phyloP scores from a whole-genome alignment of 2,797 vertebrate genomes.

The Enteromius radiatus region DNA sequence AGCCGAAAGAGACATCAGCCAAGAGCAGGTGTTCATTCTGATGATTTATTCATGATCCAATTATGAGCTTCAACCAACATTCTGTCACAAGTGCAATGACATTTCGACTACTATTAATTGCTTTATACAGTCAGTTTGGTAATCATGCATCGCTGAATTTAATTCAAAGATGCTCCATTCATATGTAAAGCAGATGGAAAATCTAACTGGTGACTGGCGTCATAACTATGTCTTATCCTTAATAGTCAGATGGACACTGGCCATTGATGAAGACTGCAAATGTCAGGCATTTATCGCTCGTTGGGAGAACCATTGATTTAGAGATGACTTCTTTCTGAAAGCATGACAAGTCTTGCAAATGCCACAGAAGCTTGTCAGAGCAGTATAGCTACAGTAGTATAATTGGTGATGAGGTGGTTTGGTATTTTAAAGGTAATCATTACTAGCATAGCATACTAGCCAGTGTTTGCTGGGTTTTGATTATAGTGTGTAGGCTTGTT shows the following conservation, averaged over 20 bases:
- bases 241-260: not conserved
- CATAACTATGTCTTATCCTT: constrained; percentile 14
- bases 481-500: not conserved
- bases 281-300: constrained; percentile 39
- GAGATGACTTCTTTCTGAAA: constrained; percentile 23
- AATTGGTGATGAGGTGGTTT: not conserved
- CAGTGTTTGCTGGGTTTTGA: not conserved
- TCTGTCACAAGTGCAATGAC: constrained; percentile 43
- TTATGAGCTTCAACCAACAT: constrained; percentile 48
- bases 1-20: constrained; percentile 25
- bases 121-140: constrained; percentile 32
- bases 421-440: not conserved
- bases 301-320: not conserved
- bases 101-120: constrained; percentile 50
- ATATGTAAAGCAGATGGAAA: constrained; percentile 26
- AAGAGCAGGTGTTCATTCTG: constrained; percentile 42
- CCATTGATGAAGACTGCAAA: constrained; percentile 16
- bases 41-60: constrained; percentile 60
- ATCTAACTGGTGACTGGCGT: constrained; percentile 6
- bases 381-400: not conserved
- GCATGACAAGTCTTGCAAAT: constrained; percentile 45
- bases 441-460: not conserved
- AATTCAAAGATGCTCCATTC: constrained; percentile 13
- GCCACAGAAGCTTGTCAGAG: constrained; percentile 18
- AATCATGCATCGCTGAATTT: constrained; percentile 28